phyloP scores from a whole-genome alignment of 2,113 vertebrate genomes.

The Pedetes capensis region DNA sequence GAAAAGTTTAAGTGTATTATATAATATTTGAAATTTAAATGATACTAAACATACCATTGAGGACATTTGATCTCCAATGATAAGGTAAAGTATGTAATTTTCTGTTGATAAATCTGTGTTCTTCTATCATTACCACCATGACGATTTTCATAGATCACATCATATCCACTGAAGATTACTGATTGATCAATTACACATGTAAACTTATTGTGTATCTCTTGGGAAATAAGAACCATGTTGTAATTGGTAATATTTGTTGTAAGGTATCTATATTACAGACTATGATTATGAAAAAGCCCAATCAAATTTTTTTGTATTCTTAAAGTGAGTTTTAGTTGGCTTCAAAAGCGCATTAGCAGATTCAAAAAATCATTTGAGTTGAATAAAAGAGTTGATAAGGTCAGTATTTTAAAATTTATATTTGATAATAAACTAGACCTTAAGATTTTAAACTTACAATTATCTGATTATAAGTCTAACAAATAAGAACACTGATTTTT shows the following conservation, averaged over 20 bases:
- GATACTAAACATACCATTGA: neutral
- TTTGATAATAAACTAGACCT: neutral
- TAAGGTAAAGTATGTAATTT: neutral
- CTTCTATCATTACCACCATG: neutral
- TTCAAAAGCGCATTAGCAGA: slow-evolving; percentile 9
- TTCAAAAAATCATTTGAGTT: neutral
- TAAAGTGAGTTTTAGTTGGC: neutral
- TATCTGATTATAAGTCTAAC: neutral
- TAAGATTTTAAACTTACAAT: neutral
- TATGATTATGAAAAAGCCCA: neutral
- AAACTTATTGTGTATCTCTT: neutral
- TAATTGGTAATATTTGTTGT: neutral
- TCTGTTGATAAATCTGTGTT: neutral
- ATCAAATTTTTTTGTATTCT: neutral
- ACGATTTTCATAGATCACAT: neutral
- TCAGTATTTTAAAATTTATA: neutral
- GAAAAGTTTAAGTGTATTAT: neutral
- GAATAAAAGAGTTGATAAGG: neutral
- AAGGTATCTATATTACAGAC: neutral
- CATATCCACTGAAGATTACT: neutral
- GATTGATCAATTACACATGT: neutral
- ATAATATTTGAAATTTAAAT: slow-evolving; percentile 18
- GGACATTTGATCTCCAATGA: neutral
- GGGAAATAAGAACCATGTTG: neutral
- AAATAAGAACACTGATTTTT: neutral